phyloP scores from a whole-genome alignment of 2,797 vertebrate genomes.

The Taenioides sp. region DNA sequence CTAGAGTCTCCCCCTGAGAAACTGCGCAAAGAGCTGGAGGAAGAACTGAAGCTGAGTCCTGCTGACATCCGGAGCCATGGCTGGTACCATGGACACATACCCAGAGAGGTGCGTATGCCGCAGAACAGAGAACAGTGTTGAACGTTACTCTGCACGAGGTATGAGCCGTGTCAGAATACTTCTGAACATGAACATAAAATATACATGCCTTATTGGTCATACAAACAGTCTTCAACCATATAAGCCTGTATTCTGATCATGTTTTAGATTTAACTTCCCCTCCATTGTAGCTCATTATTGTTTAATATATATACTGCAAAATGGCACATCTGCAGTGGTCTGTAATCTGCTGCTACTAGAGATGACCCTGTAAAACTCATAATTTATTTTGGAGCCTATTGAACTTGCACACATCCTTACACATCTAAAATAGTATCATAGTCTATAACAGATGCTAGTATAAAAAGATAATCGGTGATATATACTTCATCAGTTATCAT shows the following conservation, averaged over 20 bases:
- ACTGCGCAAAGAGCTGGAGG: conserved; percentile 93
- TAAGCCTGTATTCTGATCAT: neutral
- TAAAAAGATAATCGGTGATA: neutral
- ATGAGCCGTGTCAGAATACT: neutral
- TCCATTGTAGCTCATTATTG: neutral
- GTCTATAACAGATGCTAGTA: too few relatives aligned
- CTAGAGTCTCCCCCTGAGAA: conserved; percentile 95
- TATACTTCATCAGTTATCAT: neutral
- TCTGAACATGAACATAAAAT: neutral
- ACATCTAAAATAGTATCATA: too few relatives aligned
- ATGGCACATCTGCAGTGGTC: too few relatives aligned
- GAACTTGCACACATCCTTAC: too few relatives aligned
- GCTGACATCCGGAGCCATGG: conserved; percentile 94
- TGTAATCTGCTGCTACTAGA: too few relatives aligned
- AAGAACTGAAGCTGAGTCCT: conserved; percentile 93
- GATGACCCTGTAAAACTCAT: too few relatives aligned
- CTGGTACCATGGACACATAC: conserved; percentile 98
- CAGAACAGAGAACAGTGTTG: neutral
- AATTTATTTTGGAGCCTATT: too few relatives aligned
- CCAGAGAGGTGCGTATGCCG: conserved; percentile 84
- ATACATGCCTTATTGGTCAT: too few relatives aligned
- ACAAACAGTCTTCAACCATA: neutral
- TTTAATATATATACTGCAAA: too few relatives aligned
- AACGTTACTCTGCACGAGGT: neutral
- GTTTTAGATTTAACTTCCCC: neutral